These are phyloP conservation scores for Gambusia yucatana DNA, from an alignment of 2,797 vertebrate species.

Conservation along the genomic window DNA sequence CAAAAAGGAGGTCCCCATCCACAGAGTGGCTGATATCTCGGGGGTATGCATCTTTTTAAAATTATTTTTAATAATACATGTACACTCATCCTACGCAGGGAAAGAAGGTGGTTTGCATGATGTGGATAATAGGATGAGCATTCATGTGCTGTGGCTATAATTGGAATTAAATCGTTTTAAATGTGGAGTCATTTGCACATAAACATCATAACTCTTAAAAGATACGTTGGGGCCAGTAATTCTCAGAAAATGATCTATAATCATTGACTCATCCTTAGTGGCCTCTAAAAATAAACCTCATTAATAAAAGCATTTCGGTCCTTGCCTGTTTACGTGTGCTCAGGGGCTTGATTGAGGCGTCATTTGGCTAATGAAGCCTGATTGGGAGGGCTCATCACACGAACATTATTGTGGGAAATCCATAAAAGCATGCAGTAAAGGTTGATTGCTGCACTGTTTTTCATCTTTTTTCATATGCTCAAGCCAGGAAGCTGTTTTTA, in stretches of 20 bases:
- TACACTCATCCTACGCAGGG: background rate
- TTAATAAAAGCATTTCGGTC: slow-evolving; percentile 76
- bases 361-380: slow-evolving; percentile 73
- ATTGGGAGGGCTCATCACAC: slow-evolving; percentile 71
- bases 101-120: slow-evolving; percentile 5
- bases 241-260: slow-evolving; percentile 44
- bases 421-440: slow-evolving; percentile 68
- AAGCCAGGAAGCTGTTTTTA: background rate
- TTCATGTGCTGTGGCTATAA: slow-evolving; percentile 7
- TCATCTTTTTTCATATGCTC: slow-evolving; percentile 15
- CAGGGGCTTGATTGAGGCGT: slow-evolving; percentile 69
- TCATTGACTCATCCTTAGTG: slow-evolving; percentile 38
- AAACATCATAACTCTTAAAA: slow-evolving; percentile 9
- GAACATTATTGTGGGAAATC: slow-evolving; percentile 66
- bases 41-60: slow-evolving; percentile 84
- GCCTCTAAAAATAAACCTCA: slow-evolving; percentile 74
- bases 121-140: slow-evolving; percentile 20
- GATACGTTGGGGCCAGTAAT: slow-evolving; percentile 11
- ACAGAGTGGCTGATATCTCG: slow-evolving; percentile 96
- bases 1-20: slow-evolving; percentile 98
- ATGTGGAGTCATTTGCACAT: slow-evolving; percentile 23
- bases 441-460: slow-evolving; percentile 32
- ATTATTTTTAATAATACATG: background rate
- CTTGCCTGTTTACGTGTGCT: slow-evolving; percentile 71
- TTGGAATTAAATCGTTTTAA: slow-evolving; percentile 16